Conservation (phyloP, 2,888 invertebrate genomes). For the Drosophila percnosoma region DNA sequence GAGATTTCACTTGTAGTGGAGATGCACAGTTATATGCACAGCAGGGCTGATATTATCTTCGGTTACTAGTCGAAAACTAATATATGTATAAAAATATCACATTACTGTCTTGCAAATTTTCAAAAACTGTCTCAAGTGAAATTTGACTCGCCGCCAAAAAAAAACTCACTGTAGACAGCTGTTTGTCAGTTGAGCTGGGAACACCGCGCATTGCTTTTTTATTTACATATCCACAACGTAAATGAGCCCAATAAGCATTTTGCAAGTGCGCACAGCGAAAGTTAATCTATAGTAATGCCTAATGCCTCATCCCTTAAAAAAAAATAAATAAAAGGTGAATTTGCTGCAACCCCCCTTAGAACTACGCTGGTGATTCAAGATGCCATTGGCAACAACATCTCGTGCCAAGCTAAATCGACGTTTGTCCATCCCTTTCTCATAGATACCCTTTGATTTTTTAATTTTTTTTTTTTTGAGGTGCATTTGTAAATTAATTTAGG, state of each 20-base stretch:
- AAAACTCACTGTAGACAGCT: constrained; percentile 34
- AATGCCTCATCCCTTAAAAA: background rate
- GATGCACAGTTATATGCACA: constrained; percentile 24
- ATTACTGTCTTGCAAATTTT: constrained; percentile 51
- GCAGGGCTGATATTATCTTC: constrained; percentile 37
- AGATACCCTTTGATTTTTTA: constrained; percentile 14
- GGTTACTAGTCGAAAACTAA: constrained; percentile 7
- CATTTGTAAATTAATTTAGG: constrained; percentile 38
- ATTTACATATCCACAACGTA: constrained; percentile 16
- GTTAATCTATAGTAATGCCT: constrained; percentile 45
- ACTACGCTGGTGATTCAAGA: constrained; percentile 35
- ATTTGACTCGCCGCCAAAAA: constrained; percentile 51
- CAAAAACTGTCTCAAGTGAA: constrained; percentile 57
- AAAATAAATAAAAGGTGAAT: constrained; percentile 3
- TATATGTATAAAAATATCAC: constrained; percentile 33
- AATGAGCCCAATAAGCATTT: constrained; percentile 53
- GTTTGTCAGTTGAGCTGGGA: constrained; percentile 20
- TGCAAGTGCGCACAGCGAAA: constrained; percentile 35
- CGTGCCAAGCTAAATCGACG: constrained; percentile 45
- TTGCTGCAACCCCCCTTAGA: constrained; percentile 27
- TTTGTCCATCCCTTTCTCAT: constrained; percentile 39
- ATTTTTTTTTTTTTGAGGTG: constrained; percentile 5
- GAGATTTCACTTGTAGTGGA: constrained; percentile 55
- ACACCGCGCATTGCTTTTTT: constrained; percentile 29
- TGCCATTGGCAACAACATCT: constrained; percentile 38